Conservation (phyloP, 1,140 invertebrate genomes). For the Ceratosolen solmsi region DNA sequence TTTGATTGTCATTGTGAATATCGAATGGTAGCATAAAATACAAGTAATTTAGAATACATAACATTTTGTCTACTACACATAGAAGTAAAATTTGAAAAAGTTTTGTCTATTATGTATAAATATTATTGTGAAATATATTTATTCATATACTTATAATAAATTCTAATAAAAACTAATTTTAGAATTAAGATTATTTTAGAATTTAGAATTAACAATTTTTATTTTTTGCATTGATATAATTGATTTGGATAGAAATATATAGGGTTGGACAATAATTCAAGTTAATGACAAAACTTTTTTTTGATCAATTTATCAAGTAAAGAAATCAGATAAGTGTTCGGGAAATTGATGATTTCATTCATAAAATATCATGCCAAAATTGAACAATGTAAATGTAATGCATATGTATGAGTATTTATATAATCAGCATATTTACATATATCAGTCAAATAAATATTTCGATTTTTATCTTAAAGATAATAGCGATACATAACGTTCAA, state of each 20-base stretch:
- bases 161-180: conserved; percentile 15
- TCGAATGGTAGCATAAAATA: conserved; percentile 30
- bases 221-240: neutral
- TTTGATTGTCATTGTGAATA: conserved; percentile 42
- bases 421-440: conserved; percentile 68
- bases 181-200: neutral
- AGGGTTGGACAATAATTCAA: conserved; percentile 10
- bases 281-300: conserved; percentile 37
- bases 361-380: conserved; percentile 20
- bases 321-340: neutral
- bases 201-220: neutral
- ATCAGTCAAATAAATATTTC: conserved; percentile 71
- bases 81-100: conserved; percentile 26
- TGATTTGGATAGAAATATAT: conserved; percentile 4
- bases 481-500: neutral
- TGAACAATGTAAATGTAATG: neutral
- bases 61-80: conserved; percentile 36
- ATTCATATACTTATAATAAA: conserved; percentile 10
- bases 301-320: neutral
- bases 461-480: conserved; percentile 35
- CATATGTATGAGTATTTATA: conserved; percentile 50
- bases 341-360: conserved; percentile 3
- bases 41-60: conserved; percentile 39
- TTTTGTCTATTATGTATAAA: conserved; percentile 31
- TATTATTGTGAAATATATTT: neutral